Percentiles rank a stretch among this genome's conserved stretches.
These are phyloP conservation scores for Phoeniculus purpureus DNA, from an alignment of 2,797 vertebrate genomes.

Conservation along the genomic window DNA sequence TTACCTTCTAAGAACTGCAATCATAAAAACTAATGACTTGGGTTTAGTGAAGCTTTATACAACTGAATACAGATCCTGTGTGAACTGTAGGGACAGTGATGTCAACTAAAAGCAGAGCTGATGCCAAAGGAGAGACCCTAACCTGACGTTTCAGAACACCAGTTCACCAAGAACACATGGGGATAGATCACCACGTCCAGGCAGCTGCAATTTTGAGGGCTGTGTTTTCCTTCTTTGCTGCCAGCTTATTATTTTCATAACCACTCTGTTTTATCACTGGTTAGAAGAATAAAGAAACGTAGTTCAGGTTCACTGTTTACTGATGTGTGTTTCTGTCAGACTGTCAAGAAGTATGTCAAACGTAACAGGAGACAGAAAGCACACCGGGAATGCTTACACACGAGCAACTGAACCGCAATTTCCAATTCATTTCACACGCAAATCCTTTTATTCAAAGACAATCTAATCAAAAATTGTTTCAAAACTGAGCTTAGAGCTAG, in stretches of 20 bases:
- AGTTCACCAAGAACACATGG: neutral
- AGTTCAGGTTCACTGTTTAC: conserved; percentile 11
- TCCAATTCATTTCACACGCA: conserved; percentile 7
- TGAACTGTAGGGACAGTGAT: neutral
- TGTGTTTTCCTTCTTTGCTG: neutral
- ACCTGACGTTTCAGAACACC: neutral
- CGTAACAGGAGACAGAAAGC: conserved; percentile 10
- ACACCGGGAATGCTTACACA: neutral
- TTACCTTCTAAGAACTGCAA: neutral
- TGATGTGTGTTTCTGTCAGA: conserved; percentile 18
- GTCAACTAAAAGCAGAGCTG: neutral
- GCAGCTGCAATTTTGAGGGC: neutral
- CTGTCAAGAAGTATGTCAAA: conserved; percentile 25
- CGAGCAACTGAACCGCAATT: conserved; percentile 23
- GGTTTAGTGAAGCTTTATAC: conserved; percentile 22
- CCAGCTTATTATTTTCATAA: conserved; percentile 29
- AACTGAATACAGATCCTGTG: neutral
- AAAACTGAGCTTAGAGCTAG: neutral
- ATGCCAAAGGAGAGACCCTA: neutral
- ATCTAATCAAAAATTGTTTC: neutral
- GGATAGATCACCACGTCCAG: neutral
- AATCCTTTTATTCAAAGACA: conserved; percentile 3
- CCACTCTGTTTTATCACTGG: neutral
- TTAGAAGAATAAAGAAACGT: conserved; percentile 27
- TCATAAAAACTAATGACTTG: conserved; percentile 33